phyloP scores from a whole-genome alignment of 2,888 invertebrate genomes.

The Pseudococcus jackbeardsleyi region DNA sequence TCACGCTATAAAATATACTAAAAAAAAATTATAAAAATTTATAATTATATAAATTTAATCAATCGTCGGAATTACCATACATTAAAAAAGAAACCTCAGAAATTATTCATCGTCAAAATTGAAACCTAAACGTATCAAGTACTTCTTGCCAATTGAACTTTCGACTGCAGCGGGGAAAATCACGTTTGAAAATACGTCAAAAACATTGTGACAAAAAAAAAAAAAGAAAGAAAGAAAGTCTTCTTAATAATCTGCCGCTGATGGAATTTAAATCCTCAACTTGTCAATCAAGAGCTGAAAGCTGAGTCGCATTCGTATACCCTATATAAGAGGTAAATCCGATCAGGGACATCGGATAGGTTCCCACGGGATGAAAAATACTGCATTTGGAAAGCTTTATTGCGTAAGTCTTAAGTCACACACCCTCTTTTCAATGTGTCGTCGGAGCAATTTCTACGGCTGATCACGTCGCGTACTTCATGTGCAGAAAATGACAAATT shows the following conservation, averaged over 20 bases:
- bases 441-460: conserved; percentile 5
- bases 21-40: no score
- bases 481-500: conserved; percentile 45
- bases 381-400: conserved; percentile 46
- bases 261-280: conserved; percentile 50
- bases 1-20: no score
- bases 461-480: conserved; percentile 19
- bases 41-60: no score
- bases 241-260: conserved; percentile 40
- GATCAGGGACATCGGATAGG: conserved; percentile 48
- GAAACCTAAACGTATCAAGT: not conserved
- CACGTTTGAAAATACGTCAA: not conserved
- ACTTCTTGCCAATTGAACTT: not conserved
- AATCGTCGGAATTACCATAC: no score
- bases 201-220: not conserved
- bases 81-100: no score
- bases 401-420: conserved; percentile 50
- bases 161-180: not conserved
- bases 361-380: conserved; percentile 51
- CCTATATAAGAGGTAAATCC: conserved; percentile 51
- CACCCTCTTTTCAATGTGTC: conserved; percentile 15
- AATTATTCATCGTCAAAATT: not conserved
- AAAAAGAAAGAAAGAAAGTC: not conserved
- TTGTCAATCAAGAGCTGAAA: conserved; percentile 44
- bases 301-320: conserved; percentile 45